Conservation (phyloP, 2,888 invertebrate genomes). For the Litoditis marina region DNA sequence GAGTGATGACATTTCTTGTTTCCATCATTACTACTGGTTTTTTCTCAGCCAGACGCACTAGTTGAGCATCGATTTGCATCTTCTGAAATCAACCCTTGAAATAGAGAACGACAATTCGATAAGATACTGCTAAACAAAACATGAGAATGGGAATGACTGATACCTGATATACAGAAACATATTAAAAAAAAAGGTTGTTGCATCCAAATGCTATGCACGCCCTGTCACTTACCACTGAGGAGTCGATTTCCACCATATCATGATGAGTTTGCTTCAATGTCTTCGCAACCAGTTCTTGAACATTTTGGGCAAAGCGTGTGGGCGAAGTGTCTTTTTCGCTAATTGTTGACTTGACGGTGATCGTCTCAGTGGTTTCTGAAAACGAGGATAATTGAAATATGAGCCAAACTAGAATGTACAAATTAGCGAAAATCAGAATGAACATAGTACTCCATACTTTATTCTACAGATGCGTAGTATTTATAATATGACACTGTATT, state of each 20-base stretch:
- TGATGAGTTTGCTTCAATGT: constrained; percentile 27
- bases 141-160: constrained; percentile 12
- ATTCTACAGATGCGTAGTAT: too few relatives aligned
- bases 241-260: constrained; percentile 35
- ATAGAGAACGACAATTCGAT: constrained; percentile 14
- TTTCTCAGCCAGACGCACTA: constrained; percentile 35
- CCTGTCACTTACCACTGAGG: constrained; percentile 31
- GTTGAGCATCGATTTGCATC: constrained; percentile 47
- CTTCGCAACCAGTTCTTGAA: constrained; percentile 39
- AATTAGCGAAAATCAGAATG: too few relatives aligned
- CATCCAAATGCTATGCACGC: not conserved
- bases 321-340: constrained; percentile 31
- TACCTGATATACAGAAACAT: constrained; percentile 18
- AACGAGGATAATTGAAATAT: too few relatives aligned
- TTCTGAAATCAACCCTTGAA: constrained; percentile 30
- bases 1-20: constrained; percentile 38
- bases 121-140: constrained; percentile 10
- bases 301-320: constrained; percentile 43
- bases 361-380: constrained; percentile 26
- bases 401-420: too few relatives aligned
- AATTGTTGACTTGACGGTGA: constrained; percentile 24
- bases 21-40: constrained; percentile 34
- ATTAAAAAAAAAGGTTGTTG: not conserved
- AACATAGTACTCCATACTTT: too few relatives aligned
- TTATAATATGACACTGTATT: too few relatives aligned